Conservation (phyloP, 2,113 vertebrate genomes). For the Circaetus cinerascens region DNA sequence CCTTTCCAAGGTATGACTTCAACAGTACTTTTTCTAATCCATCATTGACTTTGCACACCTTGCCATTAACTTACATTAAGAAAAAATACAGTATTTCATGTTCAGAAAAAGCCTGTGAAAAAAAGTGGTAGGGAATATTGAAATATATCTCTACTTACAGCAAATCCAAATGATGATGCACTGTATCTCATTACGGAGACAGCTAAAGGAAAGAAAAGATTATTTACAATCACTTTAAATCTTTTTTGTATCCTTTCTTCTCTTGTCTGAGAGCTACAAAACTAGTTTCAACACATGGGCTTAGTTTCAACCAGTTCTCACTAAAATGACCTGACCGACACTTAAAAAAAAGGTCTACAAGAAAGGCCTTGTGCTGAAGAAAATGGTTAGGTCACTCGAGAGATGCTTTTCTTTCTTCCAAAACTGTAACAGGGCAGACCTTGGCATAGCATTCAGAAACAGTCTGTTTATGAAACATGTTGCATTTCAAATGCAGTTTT, state of each 20-base stretch:
- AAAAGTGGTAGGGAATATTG: background rate
- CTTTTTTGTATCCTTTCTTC: background rate
- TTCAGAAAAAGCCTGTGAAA: background rate
- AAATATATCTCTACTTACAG: slow-evolving; percentile 83
- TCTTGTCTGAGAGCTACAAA: background rate
- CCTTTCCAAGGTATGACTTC: background rate
- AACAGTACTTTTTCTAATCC: background rate
- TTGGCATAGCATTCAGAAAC: background rate
- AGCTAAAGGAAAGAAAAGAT: slow-evolving; percentile 82
- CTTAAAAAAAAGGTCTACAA: background rate
- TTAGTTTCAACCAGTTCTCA: background rate
- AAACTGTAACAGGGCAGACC: fast-evolving
- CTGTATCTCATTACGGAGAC: slow-evolving; percentile 98
- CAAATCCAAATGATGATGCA: slow-evolving; percentile 97
- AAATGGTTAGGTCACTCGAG: background rate
- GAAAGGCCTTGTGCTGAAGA: background rate
- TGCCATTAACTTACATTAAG: background rate
- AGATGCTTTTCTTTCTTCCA: background rate
- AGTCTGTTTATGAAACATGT: background rate
- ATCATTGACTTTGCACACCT: background rate
- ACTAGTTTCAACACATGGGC: background rate
- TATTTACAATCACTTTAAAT: slow-evolving; percentile 60
- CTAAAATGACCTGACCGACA: background rate
- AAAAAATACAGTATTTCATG: background rate
- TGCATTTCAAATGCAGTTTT: background rate